Evolutionary conservation across 92 coral and sea anemone species (phyloP).

Genomic region (Porites rus): DNA sequence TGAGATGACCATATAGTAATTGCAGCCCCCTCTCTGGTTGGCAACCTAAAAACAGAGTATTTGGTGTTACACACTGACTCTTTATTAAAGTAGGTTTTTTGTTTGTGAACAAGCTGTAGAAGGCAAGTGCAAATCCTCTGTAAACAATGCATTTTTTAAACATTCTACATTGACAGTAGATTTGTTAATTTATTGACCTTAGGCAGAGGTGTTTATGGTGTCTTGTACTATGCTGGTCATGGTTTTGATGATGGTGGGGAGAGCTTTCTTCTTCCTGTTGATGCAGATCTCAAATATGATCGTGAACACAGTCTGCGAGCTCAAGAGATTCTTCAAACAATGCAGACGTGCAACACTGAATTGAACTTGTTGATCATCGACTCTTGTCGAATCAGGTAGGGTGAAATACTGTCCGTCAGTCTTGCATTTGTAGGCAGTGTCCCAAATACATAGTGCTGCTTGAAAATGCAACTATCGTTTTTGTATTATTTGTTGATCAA

Average conservation of each 20-base stretch:
- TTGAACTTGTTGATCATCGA: constrained; percentile 92
- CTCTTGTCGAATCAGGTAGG: constrained; percentile 90
- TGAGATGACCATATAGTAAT: too few species aligned
- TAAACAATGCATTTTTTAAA: too few species aligned
- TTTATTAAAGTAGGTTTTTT: too few species aligned
- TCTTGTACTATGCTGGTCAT: constrained; percentile 95
- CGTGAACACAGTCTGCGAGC: constrained; percentile 91
- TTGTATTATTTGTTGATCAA: too few species aligned
- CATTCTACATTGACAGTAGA: background rate
- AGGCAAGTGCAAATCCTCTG: too few species aligned
- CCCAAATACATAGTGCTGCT: too few species aligned
- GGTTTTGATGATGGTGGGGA: constrained; percentile 97
- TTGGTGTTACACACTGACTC: too few species aligned
- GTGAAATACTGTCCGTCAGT: background rate
- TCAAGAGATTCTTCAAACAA: constrained; percentile 92
- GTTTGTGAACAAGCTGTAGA: too few species aligned
- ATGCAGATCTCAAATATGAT: constrained; percentile 78
- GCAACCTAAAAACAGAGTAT: too few species aligned
- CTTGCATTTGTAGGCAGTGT: background rate
- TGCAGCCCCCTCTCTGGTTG: too few species aligned
- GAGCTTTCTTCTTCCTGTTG: constrained; percentile 90
- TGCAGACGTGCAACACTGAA: constrained; percentile 92
- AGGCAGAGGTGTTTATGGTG: constrained; percentile 95
- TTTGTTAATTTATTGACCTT: background rate
- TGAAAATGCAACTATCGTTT: too few species aligned